Evolutionary conservation across 2,888 invertebrate species (phyloP).

Genomic region (Abscondita cerata): DNA sequence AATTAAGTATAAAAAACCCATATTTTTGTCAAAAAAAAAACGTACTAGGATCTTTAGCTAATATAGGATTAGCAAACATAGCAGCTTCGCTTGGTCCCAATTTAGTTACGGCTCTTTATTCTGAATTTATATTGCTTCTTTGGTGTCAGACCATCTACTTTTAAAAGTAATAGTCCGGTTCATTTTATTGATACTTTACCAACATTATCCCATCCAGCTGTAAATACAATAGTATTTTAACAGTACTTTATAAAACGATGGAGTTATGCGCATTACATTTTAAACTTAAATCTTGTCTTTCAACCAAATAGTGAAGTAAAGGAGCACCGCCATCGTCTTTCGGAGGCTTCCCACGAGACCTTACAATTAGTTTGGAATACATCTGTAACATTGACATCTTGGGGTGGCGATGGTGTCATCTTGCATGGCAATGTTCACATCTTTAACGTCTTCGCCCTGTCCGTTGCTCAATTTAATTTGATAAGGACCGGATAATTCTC

Average conservation of each 20-base stretch:
- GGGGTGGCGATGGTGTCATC: slow-evolving; percentile 87
- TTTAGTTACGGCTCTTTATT: slow-evolving; percentile 91
- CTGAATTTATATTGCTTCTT: slow-evolving; percentile 97
- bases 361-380: slow-evolving; percentile 89
- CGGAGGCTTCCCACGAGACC: slow-evolving; percentile 85
- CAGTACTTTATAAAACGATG: not conserved
- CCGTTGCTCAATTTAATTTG: slow-evolving; percentile 91
- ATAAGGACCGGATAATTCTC: slow-evolving; percentile 89
- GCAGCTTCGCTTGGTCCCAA: slow-evolving; percentile 93
- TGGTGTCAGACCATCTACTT: slow-evolving; percentile 85
- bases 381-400: slow-evolving; percentile 84
- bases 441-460: slow-evolving; percentile 89
- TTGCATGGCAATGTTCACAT: slow-evolving; percentile 86
- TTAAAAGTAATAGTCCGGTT: slow-evolving; percentile 57
- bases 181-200: slow-evolving; percentile 76
- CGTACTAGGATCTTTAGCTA: slow-evolving; percentile 94
- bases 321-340: slow-evolving; percentile 90
- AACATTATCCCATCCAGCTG: slow-evolving; percentile 87
- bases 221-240: slow-evolving; percentile 24
- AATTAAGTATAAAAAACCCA: not conserved
- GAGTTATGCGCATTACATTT: slow-evolving; percentile 53
- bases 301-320: slow-evolving; percentile 86
- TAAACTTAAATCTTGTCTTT: slow-evolving; percentile 68
- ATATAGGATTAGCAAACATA: slow-evolving; percentile 81
- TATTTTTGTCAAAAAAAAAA: slow-evolving; percentile 17